phyloP scores from a whole-genome alignment of 2,113 vertebrate genomes.

The Vimba vimba region DNA sequence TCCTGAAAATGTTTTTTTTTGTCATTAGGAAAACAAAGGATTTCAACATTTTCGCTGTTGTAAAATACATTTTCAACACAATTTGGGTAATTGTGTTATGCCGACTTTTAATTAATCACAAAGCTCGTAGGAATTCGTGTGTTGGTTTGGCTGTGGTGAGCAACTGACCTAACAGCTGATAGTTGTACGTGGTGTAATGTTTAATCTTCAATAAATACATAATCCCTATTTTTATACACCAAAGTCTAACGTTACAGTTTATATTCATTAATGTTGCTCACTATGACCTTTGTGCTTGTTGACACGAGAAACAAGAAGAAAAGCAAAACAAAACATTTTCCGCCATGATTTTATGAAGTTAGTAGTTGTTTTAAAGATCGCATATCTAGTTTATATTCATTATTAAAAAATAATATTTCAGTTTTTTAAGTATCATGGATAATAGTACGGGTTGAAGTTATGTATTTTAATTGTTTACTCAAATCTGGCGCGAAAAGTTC shows the following conservation, averaged over 20 bases:
- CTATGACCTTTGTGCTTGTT: background rate
- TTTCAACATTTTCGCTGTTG: background rate
- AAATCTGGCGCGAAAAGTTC: constrained; percentile 19
- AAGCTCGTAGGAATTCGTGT: background rate
- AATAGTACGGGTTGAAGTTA: background rate
- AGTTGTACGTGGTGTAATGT: background rate
- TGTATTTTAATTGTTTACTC: background rate
- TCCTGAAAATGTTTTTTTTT: background rate
- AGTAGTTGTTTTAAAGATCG: background rate
- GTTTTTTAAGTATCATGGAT: no score
- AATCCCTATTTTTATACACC: background rate
- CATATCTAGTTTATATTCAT: background rate
- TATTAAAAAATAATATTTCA: background rate
- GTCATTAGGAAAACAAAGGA: background rate
- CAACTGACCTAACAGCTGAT: background rate
- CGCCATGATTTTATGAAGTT: background rate
- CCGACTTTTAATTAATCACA: background rate
- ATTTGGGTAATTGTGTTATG: background rate
- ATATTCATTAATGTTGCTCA: background rate
- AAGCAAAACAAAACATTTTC: background rate
- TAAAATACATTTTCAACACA: background rate
- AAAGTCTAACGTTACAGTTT: background rate
- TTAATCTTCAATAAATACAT: background rate
- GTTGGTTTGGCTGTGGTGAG: background rate
- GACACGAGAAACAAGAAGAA: background rate